These are phyloP conservation scores for Neuroscelio doddi DNA, from an alignment of 2,888 invertebrate genomes.

Conservation along the genomic window DNA sequence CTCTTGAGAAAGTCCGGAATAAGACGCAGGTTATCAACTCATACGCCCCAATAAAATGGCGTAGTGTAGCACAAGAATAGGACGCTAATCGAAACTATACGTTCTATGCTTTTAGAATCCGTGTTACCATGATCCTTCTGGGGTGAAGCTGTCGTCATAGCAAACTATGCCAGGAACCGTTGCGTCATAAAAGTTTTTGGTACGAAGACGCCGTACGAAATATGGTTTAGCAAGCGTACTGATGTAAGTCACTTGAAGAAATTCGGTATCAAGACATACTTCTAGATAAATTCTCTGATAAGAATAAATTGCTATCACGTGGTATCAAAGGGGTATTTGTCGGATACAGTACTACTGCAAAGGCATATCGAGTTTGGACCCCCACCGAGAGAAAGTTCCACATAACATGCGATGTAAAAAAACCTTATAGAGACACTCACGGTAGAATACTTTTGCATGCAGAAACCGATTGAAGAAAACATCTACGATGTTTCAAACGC, in stretches of 20 bases:
- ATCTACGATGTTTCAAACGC: background rate
- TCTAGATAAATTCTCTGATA: slow-evolving; percentile 26
- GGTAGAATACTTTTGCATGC: background rate
- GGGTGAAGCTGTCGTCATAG: slow-evolving; percentile 50
- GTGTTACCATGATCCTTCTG: slow-evolving; percentile 44
- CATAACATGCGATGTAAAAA: slow-evolving; percentile 34
- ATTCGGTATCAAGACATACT: slow-evolving; percentile 36
- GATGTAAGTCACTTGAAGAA: slow-evolving; percentile 27
- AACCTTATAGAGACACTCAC: too few relatives aligned
- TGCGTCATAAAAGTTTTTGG: slow-evolving; percentile 37
- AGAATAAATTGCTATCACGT: slow-evolving; percentile 38
- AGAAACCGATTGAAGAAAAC: background rate
- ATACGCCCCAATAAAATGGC: slow-evolving; percentile 58
- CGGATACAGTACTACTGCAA: slow-evolving; percentile 32
- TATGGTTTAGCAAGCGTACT: slow-evolving; percentile 26
- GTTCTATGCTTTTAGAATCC: slow-evolving; percentile 43
- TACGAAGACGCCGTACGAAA: slow-evolving; percentile 38
- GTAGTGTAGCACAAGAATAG: slow-evolving; percentile 15
- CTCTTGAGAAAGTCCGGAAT: slow-evolving; percentile 49
- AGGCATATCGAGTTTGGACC: slow-evolving; percentile 37
- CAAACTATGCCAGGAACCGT: slow-evolving; percentile 44
- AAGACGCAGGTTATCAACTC: slow-evolving; percentile 44
- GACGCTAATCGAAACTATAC: slow-evolving; percentile 17
- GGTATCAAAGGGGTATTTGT: slow-evolving; percentile 37
- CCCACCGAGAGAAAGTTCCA: slow-evolving; percentile 26